Evolutionary conservation across 2,113 vertebrate genomes (phyloP).

Genomic region (Heptranchias perlo): DNA sequence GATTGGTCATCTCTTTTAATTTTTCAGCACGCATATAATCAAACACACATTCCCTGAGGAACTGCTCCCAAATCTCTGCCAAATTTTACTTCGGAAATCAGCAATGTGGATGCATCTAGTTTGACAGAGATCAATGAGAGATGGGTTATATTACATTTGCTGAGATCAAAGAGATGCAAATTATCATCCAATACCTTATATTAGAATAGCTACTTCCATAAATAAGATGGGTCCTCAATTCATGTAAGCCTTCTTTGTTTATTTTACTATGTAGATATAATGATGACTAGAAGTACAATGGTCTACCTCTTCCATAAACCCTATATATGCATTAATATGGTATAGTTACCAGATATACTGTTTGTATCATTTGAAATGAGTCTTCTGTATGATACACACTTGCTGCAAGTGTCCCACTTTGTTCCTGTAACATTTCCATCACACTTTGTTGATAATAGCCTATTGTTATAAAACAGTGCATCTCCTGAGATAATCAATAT

Average conservation of each 20-base stretch:
- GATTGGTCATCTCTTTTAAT: background rate
- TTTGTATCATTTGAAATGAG: background rate
- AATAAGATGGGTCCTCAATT: background rate
- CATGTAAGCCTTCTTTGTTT: background rate
- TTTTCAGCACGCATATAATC: background rate
- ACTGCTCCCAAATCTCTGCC: background rate
- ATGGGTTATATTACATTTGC: background rate
- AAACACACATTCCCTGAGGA: background rate
- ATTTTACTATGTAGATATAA: background rate
- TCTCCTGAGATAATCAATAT: background rate
- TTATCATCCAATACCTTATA: background rate
- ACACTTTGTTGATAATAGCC: background rate
- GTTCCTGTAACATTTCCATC: background rate
- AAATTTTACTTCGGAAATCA: background rate
- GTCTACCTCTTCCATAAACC: background rate
- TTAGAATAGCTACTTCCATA: background rate
- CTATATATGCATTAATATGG: background rate
- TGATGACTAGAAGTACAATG: background rate
- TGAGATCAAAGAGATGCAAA: background rate
- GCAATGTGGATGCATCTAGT: background rate
- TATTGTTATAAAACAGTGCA: background rate
- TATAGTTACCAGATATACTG: background rate
- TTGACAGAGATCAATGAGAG: background rate
- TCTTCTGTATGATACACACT: background rate
- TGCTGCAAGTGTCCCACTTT: background rate